These are phyloP conservation scores for Ploceus nigricollis DNA, from an alignment of 2,113 vertebrate species.

Conservation along the genomic window DNA sequence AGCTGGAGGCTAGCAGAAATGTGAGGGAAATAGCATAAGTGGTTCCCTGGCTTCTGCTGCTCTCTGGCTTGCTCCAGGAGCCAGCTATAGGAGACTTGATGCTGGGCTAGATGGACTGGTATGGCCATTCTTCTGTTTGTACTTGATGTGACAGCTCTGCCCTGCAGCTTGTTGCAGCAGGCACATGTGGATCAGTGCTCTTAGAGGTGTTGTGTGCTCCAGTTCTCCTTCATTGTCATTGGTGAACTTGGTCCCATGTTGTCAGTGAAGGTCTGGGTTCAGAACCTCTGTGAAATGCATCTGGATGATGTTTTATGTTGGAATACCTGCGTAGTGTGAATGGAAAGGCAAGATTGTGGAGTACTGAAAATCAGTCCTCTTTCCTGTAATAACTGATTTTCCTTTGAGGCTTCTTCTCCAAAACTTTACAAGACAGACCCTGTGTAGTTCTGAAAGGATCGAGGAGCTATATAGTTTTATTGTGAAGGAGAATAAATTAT, in stretches of 20 bases:
- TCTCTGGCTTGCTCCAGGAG: background rate
- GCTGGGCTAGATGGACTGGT: background rate
- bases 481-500: slow-evolving; percentile 54
- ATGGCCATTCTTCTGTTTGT: background rate
- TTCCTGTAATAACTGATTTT: slow-evolving; percentile 39
- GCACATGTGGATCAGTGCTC: background rate
- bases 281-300: background rate
- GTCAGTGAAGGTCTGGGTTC: background rate
- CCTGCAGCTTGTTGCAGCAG: background rate
- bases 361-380: background rate
- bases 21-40: background rate
- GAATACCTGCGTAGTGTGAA: background rate
- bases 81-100: background rate
- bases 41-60: background rate
- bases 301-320: background rate
- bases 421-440: slow-evolving; percentile 15
- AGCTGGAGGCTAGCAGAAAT: slow-evolving; percentile 45
- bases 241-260: background rate
- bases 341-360: background rate
- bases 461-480: slow-evolving; percentile 22
- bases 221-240: background rate
- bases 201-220: background rate
- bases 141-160: background rate
- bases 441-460: background rate
- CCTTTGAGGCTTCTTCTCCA: background rate